A percentile compares a stretch with the other conserved stretches of the same genome.
These are phyloP conservation scores for Microplitis manilae DNA, from an alignment of 2,888 invertebrate species.

Conservation along the genomic window DNA sequence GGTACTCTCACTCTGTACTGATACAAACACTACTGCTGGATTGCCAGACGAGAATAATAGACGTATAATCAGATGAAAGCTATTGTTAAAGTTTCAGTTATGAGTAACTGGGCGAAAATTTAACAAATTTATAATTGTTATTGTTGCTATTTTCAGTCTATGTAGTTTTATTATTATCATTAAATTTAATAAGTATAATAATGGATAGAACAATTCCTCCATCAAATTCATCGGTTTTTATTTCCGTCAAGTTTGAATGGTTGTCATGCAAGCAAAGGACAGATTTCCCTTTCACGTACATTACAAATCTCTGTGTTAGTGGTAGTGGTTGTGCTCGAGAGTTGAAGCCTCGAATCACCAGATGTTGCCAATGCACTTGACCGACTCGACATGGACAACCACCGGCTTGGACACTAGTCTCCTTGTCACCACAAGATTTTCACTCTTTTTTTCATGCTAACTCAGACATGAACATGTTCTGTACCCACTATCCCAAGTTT, in stretches of 20 bases:
- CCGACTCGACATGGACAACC: conserved; percentile 23
- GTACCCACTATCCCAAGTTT: not conserved
- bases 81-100: conserved; percentile 32
- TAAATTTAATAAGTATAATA: too few species aligned
- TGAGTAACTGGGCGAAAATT: conserved; percentile 21
- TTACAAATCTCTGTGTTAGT: conserved; percentile 23
- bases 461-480: not conserved
- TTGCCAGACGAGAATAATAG: conserved; percentile 34
- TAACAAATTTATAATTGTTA: conserved; percentile 10
- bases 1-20: not conserved
- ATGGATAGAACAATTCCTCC: not conserved
- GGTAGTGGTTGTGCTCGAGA: conserved; percentile 24
- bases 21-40: conserved; percentile 16
- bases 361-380: conserved; percentile 45
- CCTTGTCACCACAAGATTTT: conserved; percentile 17
- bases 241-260: not conserved
- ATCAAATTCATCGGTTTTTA: conserved; percentile 1
- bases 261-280: not conserved
- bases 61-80: conserved; percentile 30
- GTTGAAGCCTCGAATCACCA: conserved; percentile 41
- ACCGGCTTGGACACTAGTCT: conserved; percentile 27
- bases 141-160: not conserved
- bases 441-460: not conserved
- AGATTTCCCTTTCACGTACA: not conserved
- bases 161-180: not conserved